These are phyloP conservation scores for Nesospiza acunhae DNA, from an alignment of 2,113 vertebrate species.

Conservation along the genomic window DNA sequence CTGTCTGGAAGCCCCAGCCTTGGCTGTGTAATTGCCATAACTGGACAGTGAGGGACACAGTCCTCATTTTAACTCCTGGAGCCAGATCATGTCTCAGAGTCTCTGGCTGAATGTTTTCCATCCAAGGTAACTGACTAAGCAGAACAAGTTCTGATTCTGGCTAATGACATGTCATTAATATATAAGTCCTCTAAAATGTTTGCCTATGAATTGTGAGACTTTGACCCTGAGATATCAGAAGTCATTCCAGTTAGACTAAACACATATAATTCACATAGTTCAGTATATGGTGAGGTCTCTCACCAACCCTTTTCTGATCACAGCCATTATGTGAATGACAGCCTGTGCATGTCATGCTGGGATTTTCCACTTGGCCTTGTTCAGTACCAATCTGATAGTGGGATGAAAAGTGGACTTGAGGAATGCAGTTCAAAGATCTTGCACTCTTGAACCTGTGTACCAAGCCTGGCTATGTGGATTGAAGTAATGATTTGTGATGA, in stretches of 20 bases:
- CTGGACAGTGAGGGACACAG: neutral
- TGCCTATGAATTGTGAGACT: neutral
- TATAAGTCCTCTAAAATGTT: neutral
- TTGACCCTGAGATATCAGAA: neutral
- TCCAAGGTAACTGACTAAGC: neutral
- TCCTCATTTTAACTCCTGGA: neutral
- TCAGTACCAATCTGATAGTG: neutral
- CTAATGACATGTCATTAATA: neutral
- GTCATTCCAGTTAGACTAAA: neutral
- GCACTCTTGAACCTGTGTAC: neutral
- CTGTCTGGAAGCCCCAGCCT: neutral
- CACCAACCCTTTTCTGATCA: neutral
- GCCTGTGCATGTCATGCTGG: neutral
- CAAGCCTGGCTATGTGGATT: neutral
- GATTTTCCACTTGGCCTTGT: slow-evolving; percentile 9
- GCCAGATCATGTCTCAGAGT: neutral
- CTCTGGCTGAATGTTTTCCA: neutral
- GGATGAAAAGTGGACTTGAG: slow-evolving; percentile 14
- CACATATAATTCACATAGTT: neutral
- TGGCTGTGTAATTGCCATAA: neutral
- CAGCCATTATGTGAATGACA: neutral
- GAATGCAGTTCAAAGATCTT: slow-evolving; percentile 4
- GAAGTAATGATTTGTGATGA: neutral
- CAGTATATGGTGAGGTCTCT: neutral
- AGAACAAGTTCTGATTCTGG: neutral